Base-by-base conservation (phyloP, 2,797 vertebrate genomes). In the Margarornis squamiger region DNA sequence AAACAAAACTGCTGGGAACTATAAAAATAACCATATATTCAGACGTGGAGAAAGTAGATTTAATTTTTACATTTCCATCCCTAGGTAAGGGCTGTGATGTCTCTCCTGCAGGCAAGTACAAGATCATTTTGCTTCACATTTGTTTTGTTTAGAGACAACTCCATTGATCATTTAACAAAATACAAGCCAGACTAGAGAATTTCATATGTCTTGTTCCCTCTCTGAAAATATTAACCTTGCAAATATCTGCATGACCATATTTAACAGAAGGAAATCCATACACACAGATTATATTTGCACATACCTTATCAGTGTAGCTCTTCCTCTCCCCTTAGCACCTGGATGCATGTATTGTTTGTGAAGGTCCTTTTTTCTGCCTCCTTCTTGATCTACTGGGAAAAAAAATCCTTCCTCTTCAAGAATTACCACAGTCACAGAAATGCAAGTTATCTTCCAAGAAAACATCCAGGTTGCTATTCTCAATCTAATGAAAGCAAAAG, bases 301-400 rank as follows among this genome's bases (percentile, higher is more conserved):
- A 91, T 96, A 96, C 95, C 92, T 92, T 79, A 57, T 82, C 38
- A 80, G 43, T 54, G 94, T 82, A 52, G 75, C 17, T 90, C 78
- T 93, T 93, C 92, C 79, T 92, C 68, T 92, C 52, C 62, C 89
- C 45, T 88, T 88, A 91, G 80, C 58, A 86, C 54, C 23, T 82
- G 71, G 71, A 79, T 63, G 81, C 48, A 76, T 7, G 6, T 14
- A 88, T 24, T 82, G 51, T 75, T 90, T 85, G 55, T 74, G 77
- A 76, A 66, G 71, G 34, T 94, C 68, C 34, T 80, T 84, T 52
- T 45, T 59, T 94, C 65, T 94, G 86, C 49, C 77, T 92, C 76
- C 65, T 92, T 78, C 92, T 88, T 77, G 29, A 88, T 80, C 61
- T 83, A 92, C 41, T 71, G 58, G 65, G 52, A 57, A 85, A 76